phyloP scores from a whole-genome alignment of 2,888 invertebrate species.

The Caradrina kadenii region DNA sequence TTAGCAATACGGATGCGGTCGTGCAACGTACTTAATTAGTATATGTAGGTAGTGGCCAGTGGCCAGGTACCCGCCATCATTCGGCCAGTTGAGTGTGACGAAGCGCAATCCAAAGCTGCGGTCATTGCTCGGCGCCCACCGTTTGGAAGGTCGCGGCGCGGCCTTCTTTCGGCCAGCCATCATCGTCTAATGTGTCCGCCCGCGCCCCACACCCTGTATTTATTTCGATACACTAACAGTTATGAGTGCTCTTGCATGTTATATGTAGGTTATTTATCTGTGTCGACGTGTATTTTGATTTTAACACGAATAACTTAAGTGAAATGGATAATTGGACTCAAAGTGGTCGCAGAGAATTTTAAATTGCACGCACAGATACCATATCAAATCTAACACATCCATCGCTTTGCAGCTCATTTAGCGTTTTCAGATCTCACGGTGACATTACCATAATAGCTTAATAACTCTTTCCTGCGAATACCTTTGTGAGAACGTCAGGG shows the following conservation, averaged over 20 bases:
- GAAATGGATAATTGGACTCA: conserved; percentile 80
- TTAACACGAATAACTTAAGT: conserved; percentile 77
- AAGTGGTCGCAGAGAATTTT: conserved; percentile 71
- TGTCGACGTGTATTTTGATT: conserved; percentile 83
- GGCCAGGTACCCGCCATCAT: conserved; percentile 68
- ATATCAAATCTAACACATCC: conserved; percentile 74
- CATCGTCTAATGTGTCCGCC: conserved; percentile 77
- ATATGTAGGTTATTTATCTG: conserved; percentile 88
- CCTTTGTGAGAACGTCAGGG: conserved; percentile 86
- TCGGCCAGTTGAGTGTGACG: conserved; percentile 74
- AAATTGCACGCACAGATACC: conserved; percentile 74
- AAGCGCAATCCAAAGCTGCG: conserved; percentile 73
- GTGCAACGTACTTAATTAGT: conserved; percentile 65
- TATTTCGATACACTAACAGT: conserved; percentile 87
- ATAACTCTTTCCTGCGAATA: conserved; percentile 84
- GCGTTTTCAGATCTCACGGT: conserved; percentile 78
- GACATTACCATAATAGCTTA: conserved; percentile 84
- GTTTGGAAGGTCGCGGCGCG: conserved; percentile 89
- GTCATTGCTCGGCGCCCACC: conserved; percentile 86
- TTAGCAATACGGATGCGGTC: conserved; percentile 71
- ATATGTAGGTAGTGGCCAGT: conserved; percentile 58
- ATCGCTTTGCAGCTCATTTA: conserved; percentile 67
- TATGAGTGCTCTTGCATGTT: conserved; percentile 87
- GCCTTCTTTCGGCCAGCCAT: conserved; percentile 87
- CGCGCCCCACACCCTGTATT: conserved; percentile 84